A percentile compares a stretch with the other conserved stretches of the same genome.
Conservation (phyloP, 2,888 invertebrate genomes). For the Parthenolecanium corni region DNA sequence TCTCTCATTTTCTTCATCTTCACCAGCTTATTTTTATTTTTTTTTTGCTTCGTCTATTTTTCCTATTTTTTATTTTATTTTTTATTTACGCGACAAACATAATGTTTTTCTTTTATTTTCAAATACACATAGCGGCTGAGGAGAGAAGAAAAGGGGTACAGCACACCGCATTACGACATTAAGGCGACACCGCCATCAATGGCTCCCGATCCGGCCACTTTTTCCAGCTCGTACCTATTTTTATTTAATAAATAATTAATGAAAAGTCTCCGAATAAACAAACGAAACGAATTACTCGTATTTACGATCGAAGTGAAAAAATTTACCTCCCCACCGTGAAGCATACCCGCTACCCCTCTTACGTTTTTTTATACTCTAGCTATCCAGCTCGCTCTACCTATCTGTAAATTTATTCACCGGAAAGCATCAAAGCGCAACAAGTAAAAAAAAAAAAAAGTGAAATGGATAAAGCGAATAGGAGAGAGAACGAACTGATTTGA, state of each 20-base stretch:
- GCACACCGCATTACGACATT: no score
- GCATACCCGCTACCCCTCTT: neutral
- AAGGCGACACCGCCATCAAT: no score
- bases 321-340: neutral
- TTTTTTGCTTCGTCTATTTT: neutral
- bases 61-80: neutral
- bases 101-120: neutral
- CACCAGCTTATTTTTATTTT: neutral
- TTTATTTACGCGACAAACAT: neutral
- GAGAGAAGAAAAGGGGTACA: no score
- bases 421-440: neutral
- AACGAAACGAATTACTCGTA: neutral
- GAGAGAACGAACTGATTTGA: neutral
- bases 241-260: neutral
- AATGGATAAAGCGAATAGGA: neutral
- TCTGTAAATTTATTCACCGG: neutral
- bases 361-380: no score
- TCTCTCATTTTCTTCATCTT: neutral
- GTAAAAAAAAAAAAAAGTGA: neutral
- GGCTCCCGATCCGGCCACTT: no score
- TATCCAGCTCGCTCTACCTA: no score
- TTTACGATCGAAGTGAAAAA: neutral
- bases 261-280: neutral
- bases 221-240: no score
- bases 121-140: no score